phyloP scores from a whole-genome alignment of 1,140 invertebrate species.

The Cotesia vestalis region DNA sequence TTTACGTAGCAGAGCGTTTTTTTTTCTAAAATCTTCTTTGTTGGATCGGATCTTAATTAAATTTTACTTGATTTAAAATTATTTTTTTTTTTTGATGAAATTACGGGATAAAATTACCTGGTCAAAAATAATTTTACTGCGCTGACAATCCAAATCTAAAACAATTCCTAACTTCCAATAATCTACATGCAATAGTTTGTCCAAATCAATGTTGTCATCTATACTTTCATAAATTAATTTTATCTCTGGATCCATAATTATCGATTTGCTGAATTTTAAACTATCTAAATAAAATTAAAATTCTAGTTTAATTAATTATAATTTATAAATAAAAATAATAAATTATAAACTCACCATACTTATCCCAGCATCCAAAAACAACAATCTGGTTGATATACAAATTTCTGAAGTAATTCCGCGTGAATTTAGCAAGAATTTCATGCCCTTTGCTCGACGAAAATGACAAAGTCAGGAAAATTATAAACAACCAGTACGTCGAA shows the following conservation, averaged over 20 bases:
- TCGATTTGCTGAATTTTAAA: no score
- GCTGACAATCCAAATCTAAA: slow-evolving; percentile 43
- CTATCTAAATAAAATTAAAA: no score
- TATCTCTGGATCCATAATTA: slow-evolving; percentile 22
- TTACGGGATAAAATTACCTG: slow-evolving; percentile 39
- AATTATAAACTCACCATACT: slow-evolving; percentile 27
- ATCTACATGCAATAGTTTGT: slow-evolving; percentile 42
- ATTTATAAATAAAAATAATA: slow-evolving; percentile 19
- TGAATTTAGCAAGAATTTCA: slow-evolving; percentile 17
- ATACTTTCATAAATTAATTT: slow-evolving; percentile 36
- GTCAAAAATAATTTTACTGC: slow-evolving; percentile 41
- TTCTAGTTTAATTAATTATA: no score
- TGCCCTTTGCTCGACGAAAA: neutral
- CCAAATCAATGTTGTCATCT: slow-evolving; percentile 36
- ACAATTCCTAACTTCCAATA: slow-evolving; percentile 46
- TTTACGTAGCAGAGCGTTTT: no score
- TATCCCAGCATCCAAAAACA: slow-evolving; percentile 37
- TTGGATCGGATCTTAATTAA: no score
- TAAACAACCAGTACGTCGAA: neutral
- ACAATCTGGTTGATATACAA: slow-evolving; percentile 25
- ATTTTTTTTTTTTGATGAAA: no score
- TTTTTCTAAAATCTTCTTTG: no score
- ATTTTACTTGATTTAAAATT: no score
- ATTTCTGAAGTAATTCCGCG: slow-evolving; percentile 27
- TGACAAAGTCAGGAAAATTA: slow-evolving; percentile 10